phyloP scores from a whole-genome alignment of 2,888 invertebrate genomes.

The Himalopsyche kuldschensis region DNA sequence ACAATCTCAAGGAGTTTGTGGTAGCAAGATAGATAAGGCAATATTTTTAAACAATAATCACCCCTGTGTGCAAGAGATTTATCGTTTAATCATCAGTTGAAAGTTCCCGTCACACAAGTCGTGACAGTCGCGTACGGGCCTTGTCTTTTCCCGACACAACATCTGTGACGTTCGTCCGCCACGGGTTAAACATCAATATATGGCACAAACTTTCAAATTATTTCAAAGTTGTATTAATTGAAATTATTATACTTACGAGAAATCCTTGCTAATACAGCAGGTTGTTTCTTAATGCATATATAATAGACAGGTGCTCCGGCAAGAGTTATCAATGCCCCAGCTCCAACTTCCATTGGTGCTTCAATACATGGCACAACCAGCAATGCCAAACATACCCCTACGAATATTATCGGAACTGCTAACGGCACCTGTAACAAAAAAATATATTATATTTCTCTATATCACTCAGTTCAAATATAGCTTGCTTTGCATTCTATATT shows the following conservation, averaged over 20 bases:
- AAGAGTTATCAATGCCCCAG: constrained; percentile 77
- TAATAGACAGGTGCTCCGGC: constrained; percentile 83
- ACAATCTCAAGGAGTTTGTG: too few species aligned
- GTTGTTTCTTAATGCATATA: constrained; percentile 70
- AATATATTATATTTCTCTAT: background rate
- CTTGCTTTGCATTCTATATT: too few species aligned
- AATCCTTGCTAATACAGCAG: constrained; percentile 58
- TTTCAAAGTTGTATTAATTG: background rate
- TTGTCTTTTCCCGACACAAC: too few species aligned
- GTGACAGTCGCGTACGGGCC: too few species aligned
- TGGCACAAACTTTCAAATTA: background rate
- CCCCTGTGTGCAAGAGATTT: too few species aligned
- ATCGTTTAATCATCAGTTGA: too few species aligned
- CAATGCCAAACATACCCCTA: constrained; percentile 74
- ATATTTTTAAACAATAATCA: too few species aligned
- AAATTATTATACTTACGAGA: constrained; percentile 60
- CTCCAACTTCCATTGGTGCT: constrained; percentile 77
- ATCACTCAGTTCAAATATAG: too few species aligned
- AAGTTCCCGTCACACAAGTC: too few species aligned
- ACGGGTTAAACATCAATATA: too few species aligned
- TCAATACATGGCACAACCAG: constrained; percentile 78
- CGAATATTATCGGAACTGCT: constrained; percentile 76
- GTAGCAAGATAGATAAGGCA: too few species aligned
- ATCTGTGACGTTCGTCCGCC: too few species aligned
- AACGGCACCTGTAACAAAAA: constrained; percentile 63